These are phyloP conservation scores for Achroia grisella DNA, from an alignment of 1,140 invertebrate species.

Conservation along the genomic window DNA sequence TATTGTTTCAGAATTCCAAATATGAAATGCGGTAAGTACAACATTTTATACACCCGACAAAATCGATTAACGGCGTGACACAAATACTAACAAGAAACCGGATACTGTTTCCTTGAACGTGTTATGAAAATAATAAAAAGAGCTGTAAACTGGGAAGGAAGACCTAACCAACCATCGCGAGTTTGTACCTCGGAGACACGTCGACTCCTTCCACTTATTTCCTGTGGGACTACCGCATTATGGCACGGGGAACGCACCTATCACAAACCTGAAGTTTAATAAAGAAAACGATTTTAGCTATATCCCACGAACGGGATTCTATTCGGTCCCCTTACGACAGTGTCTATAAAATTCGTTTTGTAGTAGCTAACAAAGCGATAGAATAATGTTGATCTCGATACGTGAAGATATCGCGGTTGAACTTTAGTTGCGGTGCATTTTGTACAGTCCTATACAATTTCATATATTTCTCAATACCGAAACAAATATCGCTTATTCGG, in stretches of 20 bases:
- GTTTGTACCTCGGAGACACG: slow-evolving; percentile 18
- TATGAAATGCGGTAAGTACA: background rate
- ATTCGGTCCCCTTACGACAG: slow-evolving; percentile 29
- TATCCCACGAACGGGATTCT: slow-evolving; percentile 28
- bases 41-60: background rate
- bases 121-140: slow-evolving; percentile 36
- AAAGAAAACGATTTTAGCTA: slow-evolving; percentile 50
- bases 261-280: slow-evolving; percentile 49
- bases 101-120: slow-evolving; percentile 8
- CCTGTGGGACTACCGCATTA: slow-evolving; percentile 41
- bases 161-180: slow-evolving; percentile 13
- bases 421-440: too few relatives aligned
- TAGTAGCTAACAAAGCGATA: slow-evolving; percentile 30
- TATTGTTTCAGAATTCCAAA: background rate
- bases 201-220: slow-evolving; percentile 38
- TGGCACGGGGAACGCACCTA: slow-evolving; percentile 41
- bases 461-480: too few relatives aligned
- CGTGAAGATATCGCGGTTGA: too few relatives aligned
- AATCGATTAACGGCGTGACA: slow-evolving; percentile 2
- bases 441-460: too few relatives aligned
- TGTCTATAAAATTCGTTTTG: slow-evolving; percentile 36
- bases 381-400: slow-evolving; percentile 21
- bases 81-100: slow-evolving; percentile 5
- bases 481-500: too few relatives aligned
- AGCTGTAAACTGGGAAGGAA: slow-evolving; percentile 19